Percentiles rank a stretch among this genome's conserved stretches.
phyloP scores from a whole-genome alignment of 1,140 invertebrate species.

The Listronotus bonariensis region DNA sequence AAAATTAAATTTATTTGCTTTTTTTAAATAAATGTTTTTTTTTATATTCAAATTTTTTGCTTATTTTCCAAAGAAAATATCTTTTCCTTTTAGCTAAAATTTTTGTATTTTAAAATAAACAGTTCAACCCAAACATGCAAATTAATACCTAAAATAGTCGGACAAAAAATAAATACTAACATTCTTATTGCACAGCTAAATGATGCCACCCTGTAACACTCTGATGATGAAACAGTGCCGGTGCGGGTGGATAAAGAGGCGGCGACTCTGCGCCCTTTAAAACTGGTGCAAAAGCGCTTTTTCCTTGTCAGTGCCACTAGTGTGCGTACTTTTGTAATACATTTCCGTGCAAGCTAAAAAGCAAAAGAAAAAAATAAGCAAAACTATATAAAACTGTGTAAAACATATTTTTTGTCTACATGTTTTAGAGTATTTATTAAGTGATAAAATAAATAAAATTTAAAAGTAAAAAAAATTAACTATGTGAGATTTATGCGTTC shows the following conservation, averaged over 20 bases:
- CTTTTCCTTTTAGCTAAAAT: too few species aligned
- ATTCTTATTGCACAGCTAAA: constrained; percentile 60
- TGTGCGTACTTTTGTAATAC: constrained; percentile 30
- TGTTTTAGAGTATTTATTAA: too few species aligned
- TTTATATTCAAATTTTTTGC: too few species aligned
- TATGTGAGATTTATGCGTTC: background rate
- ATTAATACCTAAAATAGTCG: too few species aligned
- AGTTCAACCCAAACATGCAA: too few species aligned
- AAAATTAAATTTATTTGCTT: too few species aligned
- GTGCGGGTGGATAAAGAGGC: constrained; percentile 62
- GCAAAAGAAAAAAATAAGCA: constrained; percentile 27
- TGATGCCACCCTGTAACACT: constrained; percentile 65
- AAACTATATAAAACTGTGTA: constrained; percentile 1
- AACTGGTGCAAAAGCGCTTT: constrained; percentile 67
- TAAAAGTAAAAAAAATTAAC: too few species aligned
- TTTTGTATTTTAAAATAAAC: too few species aligned
- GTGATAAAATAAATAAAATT: too few species aligned
- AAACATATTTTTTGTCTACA: too few species aligned
- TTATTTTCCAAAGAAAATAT: too few species aligned
- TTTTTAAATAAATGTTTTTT: too few species aligned
- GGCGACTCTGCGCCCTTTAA: constrained; percentile 59
- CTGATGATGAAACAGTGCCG: constrained; percentile 62
- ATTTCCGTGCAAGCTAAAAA: constrained; percentile 35
- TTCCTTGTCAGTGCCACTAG: constrained; percentile 54
- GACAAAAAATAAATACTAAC: constrained; percentile 60